Evolutionary conservation across 2,113 vertebrate species (phyloP).

Genomic region (Leuciscus idus): DNA sequence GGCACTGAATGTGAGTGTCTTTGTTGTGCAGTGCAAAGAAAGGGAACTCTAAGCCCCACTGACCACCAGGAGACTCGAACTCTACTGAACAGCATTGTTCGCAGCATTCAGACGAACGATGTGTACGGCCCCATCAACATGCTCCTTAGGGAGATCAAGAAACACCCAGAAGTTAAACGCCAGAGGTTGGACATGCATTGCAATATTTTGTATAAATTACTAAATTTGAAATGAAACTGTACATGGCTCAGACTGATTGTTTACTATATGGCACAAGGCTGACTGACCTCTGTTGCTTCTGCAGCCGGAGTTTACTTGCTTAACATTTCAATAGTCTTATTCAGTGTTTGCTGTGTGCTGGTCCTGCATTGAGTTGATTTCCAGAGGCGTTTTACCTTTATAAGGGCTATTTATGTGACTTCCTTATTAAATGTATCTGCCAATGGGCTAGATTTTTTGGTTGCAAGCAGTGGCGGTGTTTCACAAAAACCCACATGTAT

Average conservation of each 20-base stretch:
- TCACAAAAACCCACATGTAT: too few species aligned
- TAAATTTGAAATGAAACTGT: background rate
- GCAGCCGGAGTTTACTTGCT: background rate
- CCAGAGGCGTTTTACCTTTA: too few species aligned
- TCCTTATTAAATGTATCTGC: too few species aligned
- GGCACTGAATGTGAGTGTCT: constrained; percentile 15
- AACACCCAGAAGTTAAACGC: constrained; percentile 78
- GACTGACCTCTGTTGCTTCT: background rate
- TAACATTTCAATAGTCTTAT: background rate
- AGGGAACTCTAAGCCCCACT: constrained; percentile 72
- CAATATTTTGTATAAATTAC: background rate
- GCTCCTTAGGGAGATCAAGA: constrained; percentile 80
- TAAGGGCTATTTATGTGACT: too few species aligned
- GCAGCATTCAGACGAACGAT: constrained; percentile 91
- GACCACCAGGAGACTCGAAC: constrained; percentile 83
- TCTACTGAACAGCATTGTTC: constrained; percentile 87
- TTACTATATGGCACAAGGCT: background rate
- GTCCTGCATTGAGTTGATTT: background rate
- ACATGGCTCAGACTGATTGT: background rate
- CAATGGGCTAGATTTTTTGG: too few species aligned
- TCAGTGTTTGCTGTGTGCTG: background rate
- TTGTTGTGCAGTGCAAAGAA: constrained; percentile 78
- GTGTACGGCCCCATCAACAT: constrained; percentile 89
- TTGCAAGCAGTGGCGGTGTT: too few species aligned
- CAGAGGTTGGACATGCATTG: constrained; percentile 80